phyloP scores from a whole-genome alignment of 2,888 invertebrate species.

The Frankliniella fusca region DNA sequence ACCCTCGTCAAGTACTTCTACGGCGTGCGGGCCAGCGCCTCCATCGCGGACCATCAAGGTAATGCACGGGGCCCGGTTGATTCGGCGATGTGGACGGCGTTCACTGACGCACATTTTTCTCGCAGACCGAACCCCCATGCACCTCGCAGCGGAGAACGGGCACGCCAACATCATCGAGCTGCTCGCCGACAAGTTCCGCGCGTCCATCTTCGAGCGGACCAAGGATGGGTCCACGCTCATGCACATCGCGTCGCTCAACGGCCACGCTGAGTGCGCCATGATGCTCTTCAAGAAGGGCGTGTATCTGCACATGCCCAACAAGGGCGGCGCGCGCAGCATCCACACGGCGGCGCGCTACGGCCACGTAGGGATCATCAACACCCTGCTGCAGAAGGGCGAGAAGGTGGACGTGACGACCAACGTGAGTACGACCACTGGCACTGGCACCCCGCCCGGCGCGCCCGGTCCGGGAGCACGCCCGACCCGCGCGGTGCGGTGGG shows the following conservation, averaged over 20 bases:
- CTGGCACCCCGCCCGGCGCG: no score
- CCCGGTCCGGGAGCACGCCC: no score
- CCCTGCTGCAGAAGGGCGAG: conserved; percentile 91
- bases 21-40: conserved; percentile 89
- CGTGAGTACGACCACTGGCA: conserved; percentile 62
- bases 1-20: conserved; percentile 91
- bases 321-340: conserved; percentile 94
- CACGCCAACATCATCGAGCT: conserved; percentile 94
- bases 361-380: conserved; percentile 95
- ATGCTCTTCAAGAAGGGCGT: conserved; percentile 98
- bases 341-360: conserved; percentile 97
- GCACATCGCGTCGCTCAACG: conserved; percentile 96
- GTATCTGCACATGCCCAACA: conserved; percentile 98
- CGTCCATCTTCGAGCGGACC: conserved; percentile 91
- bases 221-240: conserved; percentile 97
- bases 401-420: conserved; percentile 93
- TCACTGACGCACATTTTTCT: not conserved
- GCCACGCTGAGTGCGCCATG: conserved; percentile 96
- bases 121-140: conserved; percentile 91
- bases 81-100: no score
- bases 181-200: conserved; percentile 95
- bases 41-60: conserved; percentile 90
- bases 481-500: no score
- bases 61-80: no score
- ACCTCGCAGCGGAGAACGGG: conserved; percentile 95